Base-by-base conservation (phyloP, 2,113 vertebrate species). In the Baryphthengus martii region DNA sequence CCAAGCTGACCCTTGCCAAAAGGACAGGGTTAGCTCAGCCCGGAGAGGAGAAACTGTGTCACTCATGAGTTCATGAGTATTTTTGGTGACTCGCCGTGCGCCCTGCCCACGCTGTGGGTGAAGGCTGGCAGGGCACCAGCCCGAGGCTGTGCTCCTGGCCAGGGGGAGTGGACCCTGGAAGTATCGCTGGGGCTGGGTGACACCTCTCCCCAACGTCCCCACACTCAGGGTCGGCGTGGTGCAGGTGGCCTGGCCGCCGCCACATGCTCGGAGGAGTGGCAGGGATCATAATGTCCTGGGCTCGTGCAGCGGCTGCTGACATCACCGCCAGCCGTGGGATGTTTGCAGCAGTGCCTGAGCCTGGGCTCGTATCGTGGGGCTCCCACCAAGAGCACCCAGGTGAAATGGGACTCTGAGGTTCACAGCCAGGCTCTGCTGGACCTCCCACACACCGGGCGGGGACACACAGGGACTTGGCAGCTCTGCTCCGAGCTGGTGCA, bases 1-100 rank as follows among this genome's bases (percentile, higher is more conserved):
- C 49, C 16, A 49, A 42, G 17, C 72, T 59, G 71, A 12, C 56
- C n/a, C 25, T 26, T 7, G 49, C 45, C 71, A 37, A 39, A 59
- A 72, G 58, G 50, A 61, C 65, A 7, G 9, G 4, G 45, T 72
- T 88, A 56, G 42, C 91, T 91, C 87, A 79, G 35, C 79, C 33
- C 45, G 17, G 65, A 28, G 50, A 73, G 95, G 95, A 88, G 81
- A 58, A 73, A 50, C n/a, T 39, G 89, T 89, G 82, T 80, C 82
- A 88, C 76, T 16, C 28, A 83, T 95, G 72, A 96, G 92, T 23
- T 95, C 93, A 90, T 49, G 81, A 29, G 86, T 95, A 94, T 96
- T 97, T 96, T 65, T 50, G 90, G 86, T 62, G 91, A 31, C 53
- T n/a, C 13, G 40, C 10, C 58, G 40, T 89, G n/a, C 5, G 3